phyloP scores from a whole-genome alignment of 2,888 invertebrate species.

The Osedax fenrisi region DNA sequence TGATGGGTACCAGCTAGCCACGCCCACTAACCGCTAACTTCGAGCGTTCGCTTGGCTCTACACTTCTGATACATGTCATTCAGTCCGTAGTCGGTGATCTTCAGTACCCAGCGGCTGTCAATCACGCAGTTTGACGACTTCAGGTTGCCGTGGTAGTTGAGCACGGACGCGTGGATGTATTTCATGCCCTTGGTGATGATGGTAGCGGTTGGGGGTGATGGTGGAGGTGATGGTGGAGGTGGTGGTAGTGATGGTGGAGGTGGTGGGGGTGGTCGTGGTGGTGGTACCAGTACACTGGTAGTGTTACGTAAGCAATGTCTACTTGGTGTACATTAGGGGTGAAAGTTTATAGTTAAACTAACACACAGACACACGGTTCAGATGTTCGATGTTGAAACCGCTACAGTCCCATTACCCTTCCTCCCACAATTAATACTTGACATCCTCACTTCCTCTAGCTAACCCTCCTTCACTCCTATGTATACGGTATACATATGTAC shows the following conservation, averaged over 20 bases:
- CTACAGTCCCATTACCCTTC: too few species aligned
- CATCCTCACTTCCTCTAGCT: too few species aligned
- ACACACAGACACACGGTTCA: too few species aligned
- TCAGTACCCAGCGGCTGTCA: constrained; percentile 87
- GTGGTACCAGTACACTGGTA: too few species aligned
- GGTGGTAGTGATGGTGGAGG: not conserved
- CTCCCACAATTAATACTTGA: too few species aligned
- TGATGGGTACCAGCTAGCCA: not conserved
- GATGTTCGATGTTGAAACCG: too few species aligned
- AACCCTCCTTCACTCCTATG: too few species aligned
- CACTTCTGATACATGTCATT: constrained; percentile 52
- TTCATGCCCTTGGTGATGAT: constrained; percentile 65
- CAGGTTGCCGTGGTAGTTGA: constrained; percentile 72
- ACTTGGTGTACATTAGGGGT: too few species aligned
- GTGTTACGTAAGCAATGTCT: too few species aligned
- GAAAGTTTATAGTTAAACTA: too few species aligned
- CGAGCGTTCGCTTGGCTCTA: constrained; percentile 38
- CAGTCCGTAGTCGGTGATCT: constrained; percentile 79
- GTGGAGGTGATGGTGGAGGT: not conserved
- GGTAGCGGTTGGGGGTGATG: not conserved
- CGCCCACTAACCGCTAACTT: constrained; percentile 58
- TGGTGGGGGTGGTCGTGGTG: not conserved
- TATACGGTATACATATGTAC: too few species aligned
- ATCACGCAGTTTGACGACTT: constrained; percentile 83
- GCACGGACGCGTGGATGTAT: constrained; percentile 68